Conservation (phyloP, 2,113 vertebrate species). For the Pipa parva region DNA sequence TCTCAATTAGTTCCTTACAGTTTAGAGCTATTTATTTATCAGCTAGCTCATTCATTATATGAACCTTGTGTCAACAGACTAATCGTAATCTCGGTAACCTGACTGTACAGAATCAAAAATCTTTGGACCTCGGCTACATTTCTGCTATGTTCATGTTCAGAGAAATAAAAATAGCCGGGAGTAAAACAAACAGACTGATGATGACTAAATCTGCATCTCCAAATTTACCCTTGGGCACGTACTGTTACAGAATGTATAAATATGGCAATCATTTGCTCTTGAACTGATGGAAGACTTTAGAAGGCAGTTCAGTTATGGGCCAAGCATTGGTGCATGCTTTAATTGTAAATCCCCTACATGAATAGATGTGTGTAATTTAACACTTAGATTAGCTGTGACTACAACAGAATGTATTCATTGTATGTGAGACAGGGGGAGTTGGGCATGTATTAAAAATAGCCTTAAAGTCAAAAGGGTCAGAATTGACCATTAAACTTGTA, state of each 20-base stretch:
- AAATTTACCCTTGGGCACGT: neutral
- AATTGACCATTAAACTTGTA: no score
- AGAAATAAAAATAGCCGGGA: slow-evolving; percentile 20
- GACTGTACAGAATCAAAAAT: slow-evolving; percentile 1
- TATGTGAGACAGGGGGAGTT: neutral
- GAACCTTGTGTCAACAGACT: slow-evolving; percentile 15
- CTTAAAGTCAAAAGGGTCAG: no score
- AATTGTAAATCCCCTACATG: slow-evolving; percentile 17
- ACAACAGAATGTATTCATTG: neutral
- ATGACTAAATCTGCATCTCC: neutral
- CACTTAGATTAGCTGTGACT: slow-evolving; percentile 4
- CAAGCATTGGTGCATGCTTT: slow-evolving; percentile 3
- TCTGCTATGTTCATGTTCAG: neutral
- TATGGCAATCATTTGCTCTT: slow-evolving; percentile 7
- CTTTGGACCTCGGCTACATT: slow-evolving; percentile 7
- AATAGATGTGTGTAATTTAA: slow-evolving; percentile 13
- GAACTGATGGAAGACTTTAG: neutral
- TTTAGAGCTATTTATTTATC: neutral
- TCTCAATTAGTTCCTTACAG: no score
- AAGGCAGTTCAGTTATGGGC: neutral
- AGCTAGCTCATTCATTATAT: neutral
- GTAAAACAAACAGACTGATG: slow-evolving; percentile 21
- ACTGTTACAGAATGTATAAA: slow-evolving; percentile 3
- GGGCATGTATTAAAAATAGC: no score
- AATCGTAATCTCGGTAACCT: slow-evolving; percentile 13